These are phyloP conservation scores for Bombus balteatus DNA, from an alignment of 1,140 invertebrate genomes.

Conservation along the genomic window DNA sequence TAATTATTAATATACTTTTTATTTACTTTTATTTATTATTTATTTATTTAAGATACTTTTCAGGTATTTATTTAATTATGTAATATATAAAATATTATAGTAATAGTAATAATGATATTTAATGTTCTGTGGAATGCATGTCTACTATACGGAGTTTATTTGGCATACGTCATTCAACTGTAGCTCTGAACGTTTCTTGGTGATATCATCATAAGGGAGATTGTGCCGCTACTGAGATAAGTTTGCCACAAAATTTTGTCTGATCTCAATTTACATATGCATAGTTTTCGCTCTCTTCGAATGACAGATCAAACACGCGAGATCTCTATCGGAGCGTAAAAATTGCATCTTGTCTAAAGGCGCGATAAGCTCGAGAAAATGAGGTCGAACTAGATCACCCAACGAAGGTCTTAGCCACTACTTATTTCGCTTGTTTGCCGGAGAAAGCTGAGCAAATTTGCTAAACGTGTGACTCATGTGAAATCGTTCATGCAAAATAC, in stretches of 20 bases:
- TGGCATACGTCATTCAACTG: neutral
- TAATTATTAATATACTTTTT: no score
- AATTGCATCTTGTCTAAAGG: constrained; percentile 29
- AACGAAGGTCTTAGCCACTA: constrained; percentile 14
- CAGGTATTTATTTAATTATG: no score
- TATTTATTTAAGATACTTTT: no score
- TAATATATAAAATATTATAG: no score
- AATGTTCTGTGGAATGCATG: no score
- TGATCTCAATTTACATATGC: neutral
- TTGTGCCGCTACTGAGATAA: neutral
- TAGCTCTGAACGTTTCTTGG: no score
- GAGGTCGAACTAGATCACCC: constrained; percentile 32
- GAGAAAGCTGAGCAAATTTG: constrained; percentile 36
- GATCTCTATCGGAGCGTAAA: constrained; percentile 40
- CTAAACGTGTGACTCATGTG: constrained; percentile 27
- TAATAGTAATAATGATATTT: no score
- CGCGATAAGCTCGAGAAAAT: constrained; percentile 28
- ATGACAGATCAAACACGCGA: constrained; percentile 10
- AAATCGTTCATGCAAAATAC: constrained; percentile 30
- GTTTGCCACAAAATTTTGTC: neutral
- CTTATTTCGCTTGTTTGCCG: constrained; percentile 25
- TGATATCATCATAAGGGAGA: no score
- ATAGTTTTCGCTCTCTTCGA: constrained; percentile 42
- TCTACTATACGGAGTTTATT: no score
- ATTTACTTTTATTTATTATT: no score